Percentiles rank a stretch among this genome's conserved stretches.
Evolutionary conservation across 2,797 vertebrate species (phyloP).

Genomic region (Esox lucius): DNA sequence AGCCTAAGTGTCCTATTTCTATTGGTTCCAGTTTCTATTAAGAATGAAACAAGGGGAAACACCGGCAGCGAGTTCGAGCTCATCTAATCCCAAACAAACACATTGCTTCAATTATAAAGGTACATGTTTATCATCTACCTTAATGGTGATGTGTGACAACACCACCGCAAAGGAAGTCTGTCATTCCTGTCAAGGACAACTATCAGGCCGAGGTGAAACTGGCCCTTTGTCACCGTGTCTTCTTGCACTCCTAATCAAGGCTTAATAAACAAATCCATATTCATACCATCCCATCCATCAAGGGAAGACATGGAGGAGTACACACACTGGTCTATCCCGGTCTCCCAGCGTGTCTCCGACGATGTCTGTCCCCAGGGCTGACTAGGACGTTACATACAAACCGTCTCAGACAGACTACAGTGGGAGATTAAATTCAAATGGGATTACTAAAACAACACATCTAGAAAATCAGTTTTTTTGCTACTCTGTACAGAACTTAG

Average conservation of each 20-base stretch:
- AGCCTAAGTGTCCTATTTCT: neutral
- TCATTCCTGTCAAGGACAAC: neutral
- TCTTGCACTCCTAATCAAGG: conserved; percentile 9
- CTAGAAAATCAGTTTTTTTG: conserved; percentile 37
- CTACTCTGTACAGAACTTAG: conserved; percentile 37
- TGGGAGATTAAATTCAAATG: conserved; percentile 34
- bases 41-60: neutral
- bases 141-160: neutral
- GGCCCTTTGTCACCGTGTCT: conserved; percentile 27
- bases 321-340: neutral
- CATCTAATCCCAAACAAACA: neutral
- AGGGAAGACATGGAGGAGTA: conserved; percentile 24
- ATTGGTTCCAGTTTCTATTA: neutral
- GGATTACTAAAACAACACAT: conserved; percentile 38
- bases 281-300: conserved; percentile 47
- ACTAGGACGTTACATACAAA: neutral
- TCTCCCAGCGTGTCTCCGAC: neutral
- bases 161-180: neutral
- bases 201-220: conserved; percentile 13
- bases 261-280: conserved; percentile 44
- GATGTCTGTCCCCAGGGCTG: neutral
- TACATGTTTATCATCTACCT: neutral
- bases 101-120: neutral
- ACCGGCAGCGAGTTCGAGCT: neutral
- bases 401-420: conserved; percentile 16